phyloP scores from a whole-genome alignment of 2,888 invertebrate species.

The Labia minor region DNA sequence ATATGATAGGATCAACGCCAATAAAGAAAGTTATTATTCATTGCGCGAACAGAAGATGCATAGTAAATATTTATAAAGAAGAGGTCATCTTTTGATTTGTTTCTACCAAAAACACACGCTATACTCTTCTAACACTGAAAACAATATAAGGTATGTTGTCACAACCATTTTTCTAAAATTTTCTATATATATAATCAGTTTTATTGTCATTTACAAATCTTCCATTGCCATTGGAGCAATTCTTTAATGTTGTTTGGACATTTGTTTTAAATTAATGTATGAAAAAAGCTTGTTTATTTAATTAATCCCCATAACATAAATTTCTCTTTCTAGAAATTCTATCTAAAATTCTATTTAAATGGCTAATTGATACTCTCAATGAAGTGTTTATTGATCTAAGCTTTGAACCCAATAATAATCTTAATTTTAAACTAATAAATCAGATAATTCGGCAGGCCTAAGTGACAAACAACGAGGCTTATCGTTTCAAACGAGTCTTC shows the following conservation, averaged over 20 bases:
- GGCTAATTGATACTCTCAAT: slow-evolving; percentile 7
- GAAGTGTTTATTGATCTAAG: slow-evolving; percentile 3
- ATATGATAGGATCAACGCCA: neutral
- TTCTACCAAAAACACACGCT: neutral
- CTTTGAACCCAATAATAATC: slow-evolving; percentile 13
- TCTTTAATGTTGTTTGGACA: neutral
- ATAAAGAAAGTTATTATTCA: neutral
- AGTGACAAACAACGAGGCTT: neutral
- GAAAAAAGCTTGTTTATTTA: slow-evolving; percentile 4
- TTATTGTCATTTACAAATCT: slow-evolving; percentile 1
- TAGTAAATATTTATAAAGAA: neutral
- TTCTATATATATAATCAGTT: neutral
- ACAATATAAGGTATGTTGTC: too few relatives aligned
- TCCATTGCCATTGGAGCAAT: neutral
- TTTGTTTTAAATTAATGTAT: neutral
- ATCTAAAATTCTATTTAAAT: neutral
- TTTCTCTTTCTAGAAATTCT: neutral
- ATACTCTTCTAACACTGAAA: too few relatives aligned
- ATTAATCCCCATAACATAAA: neutral
- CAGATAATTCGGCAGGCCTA: slow-evolving; percentile 1
- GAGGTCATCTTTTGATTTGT: neutral
- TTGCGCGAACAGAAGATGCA: neutral
- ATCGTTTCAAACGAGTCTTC: neutral
- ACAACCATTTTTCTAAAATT: too few relatives aligned
- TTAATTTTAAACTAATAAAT: neutral